Evolutionary conservation across 1,140 invertebrate species (phyloP), one percentile per base, ranked within the genome.

Genomic region (Hypsibius dujardini): DNA sequence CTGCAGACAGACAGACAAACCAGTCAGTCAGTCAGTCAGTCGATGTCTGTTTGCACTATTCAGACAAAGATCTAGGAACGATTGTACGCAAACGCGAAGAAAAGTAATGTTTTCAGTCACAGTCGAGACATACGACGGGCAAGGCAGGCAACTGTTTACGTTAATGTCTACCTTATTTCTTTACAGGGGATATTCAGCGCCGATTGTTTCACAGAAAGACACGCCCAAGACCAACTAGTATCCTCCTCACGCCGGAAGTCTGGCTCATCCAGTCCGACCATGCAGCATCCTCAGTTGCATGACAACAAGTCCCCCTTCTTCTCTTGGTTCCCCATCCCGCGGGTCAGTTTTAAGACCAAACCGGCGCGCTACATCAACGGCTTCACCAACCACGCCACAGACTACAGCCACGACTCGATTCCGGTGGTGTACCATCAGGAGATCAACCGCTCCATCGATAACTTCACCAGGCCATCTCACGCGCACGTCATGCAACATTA

Each of bases 291-390:
- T 28, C 28, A 28, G 28, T 7, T 67, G 45, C 62, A 12, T 0
- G 62, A 67, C 42, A 15, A 12, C 3, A 67, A 67, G 45, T 67
- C 62, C 0, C 62, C 62, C 12, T 67, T 67, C 62, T 67, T 67
- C 62, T 67, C 62, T 0, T 67, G 62, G 62, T 67, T 67, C 45
- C 62, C 62, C 62, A 67, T 67, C 42, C 62, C 62, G 12, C 12
- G 62, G 12, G 62, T 67, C 12, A 7, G 3, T 12, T 67, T 15
- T 0, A 67, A 67, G 45, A 67, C 62, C 12, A 67, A 67, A 67
- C 62, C 62, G 3, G 45, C 62, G 3, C 62, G 62, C 12, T 67
- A 15, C 45, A 45, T 67, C 42, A 12, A 67, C 42, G 62, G 62
- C 12, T 67, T 67, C 62, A 12, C 12, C 62, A 67, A 42, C 42